phyloP scores from a whole-genome alignment of 2,797 vertebrate genomes.

The Novumbra hubbsi region DNA sequence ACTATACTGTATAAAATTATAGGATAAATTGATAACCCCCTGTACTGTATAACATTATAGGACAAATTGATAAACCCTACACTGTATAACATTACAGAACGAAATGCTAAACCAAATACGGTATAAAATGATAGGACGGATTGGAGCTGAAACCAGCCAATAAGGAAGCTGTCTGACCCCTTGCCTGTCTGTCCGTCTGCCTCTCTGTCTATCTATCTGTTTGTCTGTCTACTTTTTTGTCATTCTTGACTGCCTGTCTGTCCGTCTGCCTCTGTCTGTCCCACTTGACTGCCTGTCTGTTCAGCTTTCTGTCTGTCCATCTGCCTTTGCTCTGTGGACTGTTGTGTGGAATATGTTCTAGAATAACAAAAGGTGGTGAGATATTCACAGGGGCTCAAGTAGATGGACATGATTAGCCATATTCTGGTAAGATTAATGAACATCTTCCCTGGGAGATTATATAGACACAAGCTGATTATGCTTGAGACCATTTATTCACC shows the following conservation, averaged over 20 bases:
- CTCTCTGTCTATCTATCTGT: neutral
- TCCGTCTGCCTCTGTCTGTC: neutral
- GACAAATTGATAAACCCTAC: no score
- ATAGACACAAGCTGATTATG: conserved; percentile 85
- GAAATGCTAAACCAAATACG: no score
- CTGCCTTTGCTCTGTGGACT: conserved; percentile 62
- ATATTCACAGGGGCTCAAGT: conserved; percentile 75
- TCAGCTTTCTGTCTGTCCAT: neutral
- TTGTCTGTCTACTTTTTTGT: neutral
- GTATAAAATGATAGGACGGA: no score
- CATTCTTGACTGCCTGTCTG: neutral
- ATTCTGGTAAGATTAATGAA: conserved; percentile 89
- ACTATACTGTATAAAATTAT: no score
- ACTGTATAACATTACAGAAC: no score
- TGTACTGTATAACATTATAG: no score
- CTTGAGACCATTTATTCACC: conserved; percentile 80
- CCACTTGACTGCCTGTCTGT: neutral
- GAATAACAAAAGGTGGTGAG: conserved; percentile 86
- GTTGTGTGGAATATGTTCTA: conserved; percentile 85
- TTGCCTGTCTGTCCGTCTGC: neutral
- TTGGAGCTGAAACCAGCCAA: conserved; percentile 26
- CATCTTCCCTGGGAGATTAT: conserved; percentile 82
- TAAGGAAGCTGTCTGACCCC: neutral
- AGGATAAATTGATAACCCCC: no score
- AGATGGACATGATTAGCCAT: conserved; percentile 87